Evolutionary conservation across 2,888 invertebrate species (phyloP), one percentile per base, ranked within the genome.

Genomic region (Cryptocephalus moraei): DNA sequence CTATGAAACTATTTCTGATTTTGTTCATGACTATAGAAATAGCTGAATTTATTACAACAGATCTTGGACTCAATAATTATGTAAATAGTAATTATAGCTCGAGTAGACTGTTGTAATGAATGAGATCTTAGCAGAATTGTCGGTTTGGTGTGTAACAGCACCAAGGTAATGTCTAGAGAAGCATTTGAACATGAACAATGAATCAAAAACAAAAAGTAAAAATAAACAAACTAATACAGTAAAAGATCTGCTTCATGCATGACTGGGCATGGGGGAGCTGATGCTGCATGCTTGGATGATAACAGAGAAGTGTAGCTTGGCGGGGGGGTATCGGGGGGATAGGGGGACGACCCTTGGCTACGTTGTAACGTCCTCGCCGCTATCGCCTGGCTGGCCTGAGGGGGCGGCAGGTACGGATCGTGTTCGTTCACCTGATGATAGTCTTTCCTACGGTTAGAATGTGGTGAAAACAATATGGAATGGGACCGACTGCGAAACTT

Each of bases 391-490:
- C 71, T 78, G 69, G 62, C 77, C 70, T 56, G 78, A 72, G 56
- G 77, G 69, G 55, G 79, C 71, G 86, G 84, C 59, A 87, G 75
- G 73, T 85, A 86, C 50, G 86, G 85, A 55, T 86, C 90, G 52
- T 87, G 86, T 68, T 91, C 91, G 69, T 90, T 91, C 56, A 85
- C 84, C 68, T 87, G 88, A 50, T 83, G 81, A 62, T 86, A 87
- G 66, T 84, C 81, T 56, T 84, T 82, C 70, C 86, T 86, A 22
- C 22, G 22, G 6, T 22, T 2, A 22, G 22, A 22, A 22, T 6
- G 6, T 22, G 22, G 22, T 22, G 22, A 22, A 6, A 22, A 22
- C 22, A 22, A 22, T 22, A 6, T 22, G n/a, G n/a, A n/a, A 22
- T 22, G 3, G 6, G 6, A 22, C 22, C 6, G 22, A 22, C 6